A percentile compares a stretch with the other conserved stretches of the same genome.
Evolutionary conservation across 1,140 invertebrate genomes (phyloP).

Genomic region (Drosophila equinoxialis): DNA sequence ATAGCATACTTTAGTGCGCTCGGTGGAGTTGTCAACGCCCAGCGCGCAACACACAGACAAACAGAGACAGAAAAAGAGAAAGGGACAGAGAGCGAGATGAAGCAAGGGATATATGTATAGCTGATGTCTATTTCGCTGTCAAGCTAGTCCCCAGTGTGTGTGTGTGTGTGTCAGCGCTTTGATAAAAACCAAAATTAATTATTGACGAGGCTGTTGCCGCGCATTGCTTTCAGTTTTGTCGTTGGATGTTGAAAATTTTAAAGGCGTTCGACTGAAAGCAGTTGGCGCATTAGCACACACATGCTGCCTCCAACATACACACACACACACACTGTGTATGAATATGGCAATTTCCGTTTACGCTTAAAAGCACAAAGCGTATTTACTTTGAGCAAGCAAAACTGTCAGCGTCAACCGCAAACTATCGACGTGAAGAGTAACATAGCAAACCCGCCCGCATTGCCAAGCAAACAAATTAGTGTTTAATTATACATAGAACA

Average conservation of each 20-base stretch:
- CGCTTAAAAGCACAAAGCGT: slow-evolving; percentile 65
- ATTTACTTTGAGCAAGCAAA: slow-evolving; percentile 73
- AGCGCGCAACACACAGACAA: slow-evolving; percentile 14
- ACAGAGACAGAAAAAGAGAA: background rate
- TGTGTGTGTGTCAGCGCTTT: slow-evolving; percentile 53
- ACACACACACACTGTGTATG: slow-evolving; percentile 14
- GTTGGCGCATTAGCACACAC: slow-evolving; percentile 58
- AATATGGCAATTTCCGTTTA: slow-evolving; percentile 56
- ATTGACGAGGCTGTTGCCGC: slow-evolving; percentile 63
- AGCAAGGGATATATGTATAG: slow-evolving; percentile 9
- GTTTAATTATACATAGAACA: slow-evolving; percentile 70
- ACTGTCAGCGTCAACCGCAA: slow-evolving; percentile 71
- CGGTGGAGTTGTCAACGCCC: slow-evolving; percentile 42
- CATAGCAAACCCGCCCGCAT: slow-evolving; percentile 33
- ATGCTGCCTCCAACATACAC: slow-evolving; percentile 31
- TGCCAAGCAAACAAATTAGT: slow-evolving; percentile 72
- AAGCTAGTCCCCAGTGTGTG: slow-evolving; percentile 53
- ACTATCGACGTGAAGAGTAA: slow-evolving; percentile 48
- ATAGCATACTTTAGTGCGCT: slow-evolving; percentile 66
- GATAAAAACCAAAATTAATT: slow-evolving; percentile 81
- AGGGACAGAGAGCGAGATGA: background rate
- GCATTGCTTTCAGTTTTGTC: slow-evolving; percentile 45
- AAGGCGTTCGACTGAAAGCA: slow-evolving; percentile 79
- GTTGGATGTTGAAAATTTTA: slow-evolving; percentile 67
- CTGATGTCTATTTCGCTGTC: slow-evolving; percentile 65